Conservation (phyloP, 2,113 vertebrate species). For the Hipposideros armiger region DNA sequence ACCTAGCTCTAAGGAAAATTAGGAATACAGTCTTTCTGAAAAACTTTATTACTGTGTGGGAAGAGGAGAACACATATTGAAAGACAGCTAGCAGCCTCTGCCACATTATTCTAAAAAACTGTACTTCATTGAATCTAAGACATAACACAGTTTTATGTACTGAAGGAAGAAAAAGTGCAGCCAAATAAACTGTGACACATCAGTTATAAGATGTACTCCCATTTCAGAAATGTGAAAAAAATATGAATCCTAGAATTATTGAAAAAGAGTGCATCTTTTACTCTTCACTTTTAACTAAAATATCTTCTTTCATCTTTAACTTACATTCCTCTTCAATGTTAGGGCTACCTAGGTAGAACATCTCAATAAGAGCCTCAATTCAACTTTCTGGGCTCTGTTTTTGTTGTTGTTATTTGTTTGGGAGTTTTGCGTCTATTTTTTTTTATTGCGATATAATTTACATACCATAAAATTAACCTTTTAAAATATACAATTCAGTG, state of each 20-base stretch:
- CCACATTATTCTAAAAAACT: neutral
- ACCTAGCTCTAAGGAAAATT: neutral
- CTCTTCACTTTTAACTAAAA: neutral
- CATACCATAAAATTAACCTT: slow-evolving; percentile 46
- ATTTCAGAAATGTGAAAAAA: slow-evolving; percentile 55
- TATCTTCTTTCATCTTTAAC: neutral
- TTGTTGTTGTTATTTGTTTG: neutral
- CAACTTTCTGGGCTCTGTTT: neutral
- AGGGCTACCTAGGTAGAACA: neutral
- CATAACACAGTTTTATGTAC: neutral
- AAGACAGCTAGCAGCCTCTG: neutral
- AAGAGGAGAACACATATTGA: neutral
- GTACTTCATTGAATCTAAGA: neutral
- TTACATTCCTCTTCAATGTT: neutral
- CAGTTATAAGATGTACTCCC: neutral
- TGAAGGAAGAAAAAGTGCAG: neutral
- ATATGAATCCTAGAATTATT: neutral
- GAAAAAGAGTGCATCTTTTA: neutral
- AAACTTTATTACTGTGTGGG: neutral
- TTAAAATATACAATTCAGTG: neutral
- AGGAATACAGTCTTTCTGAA: neutral
- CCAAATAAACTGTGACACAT: slow-evolving; percentile 14
- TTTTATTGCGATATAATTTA: slow-evolving; percentile 35
- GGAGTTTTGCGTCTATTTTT: neutral
- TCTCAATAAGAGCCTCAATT: neutral